phyloP scores from a whole-genome alignment of 1,140 invertebrate genomes.

The Zaprionus ghesquierei region DNA sequence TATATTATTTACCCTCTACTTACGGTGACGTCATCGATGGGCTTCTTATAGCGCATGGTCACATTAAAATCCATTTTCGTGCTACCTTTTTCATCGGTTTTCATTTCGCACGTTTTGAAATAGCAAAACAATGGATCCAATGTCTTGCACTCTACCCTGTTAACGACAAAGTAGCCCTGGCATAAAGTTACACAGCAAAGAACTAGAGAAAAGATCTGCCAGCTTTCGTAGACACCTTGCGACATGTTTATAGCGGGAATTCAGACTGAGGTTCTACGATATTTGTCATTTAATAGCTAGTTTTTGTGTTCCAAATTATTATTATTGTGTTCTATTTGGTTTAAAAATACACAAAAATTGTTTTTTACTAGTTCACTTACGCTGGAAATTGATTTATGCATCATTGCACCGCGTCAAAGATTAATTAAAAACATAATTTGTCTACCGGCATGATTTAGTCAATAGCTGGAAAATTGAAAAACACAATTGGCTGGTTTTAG shows the following conservation, averaged over 20 bases:
- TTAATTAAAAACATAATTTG: neutral
- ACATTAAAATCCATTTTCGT: conserved; percentile 29
- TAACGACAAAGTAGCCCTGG: neutral
- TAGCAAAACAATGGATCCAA: conserved; percentile 19
- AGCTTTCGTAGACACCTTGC: neutral
- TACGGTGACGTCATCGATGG: conserved; percentile 43
- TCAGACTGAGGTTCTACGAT: neutral
- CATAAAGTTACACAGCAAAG: neutral
- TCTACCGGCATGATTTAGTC: neutral
- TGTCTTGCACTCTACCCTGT: conserved; percentile 12
- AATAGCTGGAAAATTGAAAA: neutral
- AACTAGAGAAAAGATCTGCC: neutral
- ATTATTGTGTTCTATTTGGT: neutral
- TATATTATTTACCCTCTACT: conserved; percentile 14
- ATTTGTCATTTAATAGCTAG: neutral
- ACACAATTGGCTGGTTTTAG: neutral
- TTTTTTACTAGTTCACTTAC: neutral
- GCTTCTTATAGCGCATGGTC: conserved; percentile 20
- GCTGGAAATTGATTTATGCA: neutral
- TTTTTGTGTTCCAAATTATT: neutral
- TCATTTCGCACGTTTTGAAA: conserved; percentile 41
- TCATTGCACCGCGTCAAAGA: neutral
- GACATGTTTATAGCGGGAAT: neutral
- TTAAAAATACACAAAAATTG: neutral
- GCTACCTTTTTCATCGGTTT: conserved; percentile 11